Evolutionary conservation across 1,140 invertebrate genomes (phyloP), one percentile per base, ranked within the genome.

Genomic region (Anagrus nilaparvatae): DNA sequence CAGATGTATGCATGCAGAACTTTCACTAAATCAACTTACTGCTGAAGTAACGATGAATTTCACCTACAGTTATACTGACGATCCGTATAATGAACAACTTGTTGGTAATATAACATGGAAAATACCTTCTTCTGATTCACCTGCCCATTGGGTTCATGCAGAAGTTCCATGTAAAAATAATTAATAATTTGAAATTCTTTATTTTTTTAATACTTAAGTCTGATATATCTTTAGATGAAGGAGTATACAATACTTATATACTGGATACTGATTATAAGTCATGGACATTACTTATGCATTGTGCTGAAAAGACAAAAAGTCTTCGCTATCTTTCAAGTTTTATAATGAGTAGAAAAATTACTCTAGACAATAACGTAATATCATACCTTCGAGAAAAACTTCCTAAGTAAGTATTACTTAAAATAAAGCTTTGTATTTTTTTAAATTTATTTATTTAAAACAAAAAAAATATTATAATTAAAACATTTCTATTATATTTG

Each of bases 161-260:
- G 86, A 90, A 65, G 75, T 80, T 45, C 80, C 81, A 20, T 90
- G 86, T 87, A 68, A 75, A 73, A 65, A 17, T 1, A 33, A 44
- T 44, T 37, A 13, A 12, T 5, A 12, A 7, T 25, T 8, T 25
- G 6, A 25, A 8, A 25, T 6, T 12, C 24, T 25, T 6, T 12
- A 25, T 12, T 25, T 6, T 8, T 25, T 25, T 8, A 8, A 6
- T 8, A 25, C 12, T 25, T 1, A 25, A 8, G 24, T 25, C 12
- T 25, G 24, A 8, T 25, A 12, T 12, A 6, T 12, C 24, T 5
- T 36, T 63, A 90, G 85, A 87, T 63, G 84, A 88, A 67, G 85
- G 84, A n/a, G 72, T 88, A 41, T 90, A 90, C 62, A 88, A 89
- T 50, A 89, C 87, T 0, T 88, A 85, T 53, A 78, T 90, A 0